Conservation (phyloP, 1,140 invertebrate species). For the Nymphalis io region DNA sequence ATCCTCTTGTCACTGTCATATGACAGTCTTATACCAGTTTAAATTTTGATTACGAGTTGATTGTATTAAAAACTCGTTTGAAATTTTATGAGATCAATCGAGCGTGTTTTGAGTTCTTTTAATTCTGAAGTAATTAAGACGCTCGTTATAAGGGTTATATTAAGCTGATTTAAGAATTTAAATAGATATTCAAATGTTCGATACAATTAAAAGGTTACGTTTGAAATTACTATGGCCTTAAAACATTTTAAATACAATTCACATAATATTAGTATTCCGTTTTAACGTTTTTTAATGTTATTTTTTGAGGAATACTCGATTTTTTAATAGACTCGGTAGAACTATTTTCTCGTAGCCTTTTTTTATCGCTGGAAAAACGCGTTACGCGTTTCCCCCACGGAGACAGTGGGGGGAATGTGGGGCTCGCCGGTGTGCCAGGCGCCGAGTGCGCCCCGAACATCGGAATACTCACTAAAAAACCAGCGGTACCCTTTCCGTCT, state of each 20-base stretch:
- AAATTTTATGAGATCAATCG: slow-evolving; percentile 15
- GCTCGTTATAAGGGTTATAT: slow-evolving; percentile 1
- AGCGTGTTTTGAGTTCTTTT: slow-evolving; percentile 16
- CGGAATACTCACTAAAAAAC: too few relatives aligned
- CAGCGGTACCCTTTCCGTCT: too few relatives aligned
- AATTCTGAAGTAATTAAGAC: slow-evolving; percentile 20
- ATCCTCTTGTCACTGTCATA: slow-evolving; percentile 18
- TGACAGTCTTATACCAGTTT: slow-evolving; percentile 26
- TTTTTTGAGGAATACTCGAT: too few relatives aligned
- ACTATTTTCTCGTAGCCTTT: too few relatives aligned
- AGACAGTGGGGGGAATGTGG: too few relatives aligned
- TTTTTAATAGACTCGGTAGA: too few relatives aligned
- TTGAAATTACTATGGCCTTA: background rate
- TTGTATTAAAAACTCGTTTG: slow-evolving; percentile 28
- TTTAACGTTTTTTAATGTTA: too few relatives aligned
- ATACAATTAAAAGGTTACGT: background rate
- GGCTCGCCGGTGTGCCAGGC: too few relatives aligned
- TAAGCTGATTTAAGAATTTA: background rate
- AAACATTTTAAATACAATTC: background rate
- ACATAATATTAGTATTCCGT: too few relatives aligned
- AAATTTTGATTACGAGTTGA: slow-evolving; percentile 30
- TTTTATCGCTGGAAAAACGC: too few relatives aligned
- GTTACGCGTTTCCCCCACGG: too few relatives aligned
- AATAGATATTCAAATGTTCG: background rate
- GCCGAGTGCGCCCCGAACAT: too few relatives aligned